Evolutionary conservation across 2,113 vertebrate genomes (phyloP), one percentile per base, ranked within the genome.

Genomic region (Excalfactoria chinensis): DNA sequence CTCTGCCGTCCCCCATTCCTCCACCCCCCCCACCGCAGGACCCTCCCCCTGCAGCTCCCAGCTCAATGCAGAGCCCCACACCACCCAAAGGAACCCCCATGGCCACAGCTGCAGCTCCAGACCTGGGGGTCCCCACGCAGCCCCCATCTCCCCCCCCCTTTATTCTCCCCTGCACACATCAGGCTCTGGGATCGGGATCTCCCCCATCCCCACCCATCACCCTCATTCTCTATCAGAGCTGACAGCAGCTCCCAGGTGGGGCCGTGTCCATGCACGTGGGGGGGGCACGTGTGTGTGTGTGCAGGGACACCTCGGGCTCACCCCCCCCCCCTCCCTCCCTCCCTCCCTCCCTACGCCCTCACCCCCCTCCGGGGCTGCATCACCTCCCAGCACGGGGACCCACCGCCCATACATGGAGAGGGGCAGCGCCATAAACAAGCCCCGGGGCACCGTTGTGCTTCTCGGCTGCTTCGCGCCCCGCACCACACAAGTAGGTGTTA

Each of bases 171-270:
- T 8, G 68, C 5, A 3, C 56, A 70, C 44, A 15, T 69, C 63
- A 26, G 46, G 53, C 86, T 75, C 71, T 49, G 0, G 0, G 43
- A 49, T 28, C 46, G 32, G 37, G 11, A 12, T 44, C 69, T 46
- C 63, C 37, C 34, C 77, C 23, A 35, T 93, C 91, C 95, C 89
- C 69, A 13, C 90, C 81, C 46, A 19, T 95, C 93, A 91, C 81
- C n/a, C 3, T 40, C 2, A 1, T 41, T 30, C 85, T 74, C 20
- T 7, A 25, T 26, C 51, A 75, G 92, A 93, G 85, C 94, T 95
- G 92, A 63, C 95, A 91, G 88, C 88, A 93, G 92, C 85, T 95
- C 94, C 92, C 95, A 85, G 88, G 92, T 82, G 95, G 92, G 88
- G 2, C 67, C 28, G 75, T 37, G 72, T 69, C 55, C 28, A 8